Percentiles rank a stretch among this genome's conserved stretches.
These are phyloP conservation scores for Andrena haemorrhoa DNA, from an alignment of 2,888 invertebrate genomes.

Conservation along the genomic window DNA sequence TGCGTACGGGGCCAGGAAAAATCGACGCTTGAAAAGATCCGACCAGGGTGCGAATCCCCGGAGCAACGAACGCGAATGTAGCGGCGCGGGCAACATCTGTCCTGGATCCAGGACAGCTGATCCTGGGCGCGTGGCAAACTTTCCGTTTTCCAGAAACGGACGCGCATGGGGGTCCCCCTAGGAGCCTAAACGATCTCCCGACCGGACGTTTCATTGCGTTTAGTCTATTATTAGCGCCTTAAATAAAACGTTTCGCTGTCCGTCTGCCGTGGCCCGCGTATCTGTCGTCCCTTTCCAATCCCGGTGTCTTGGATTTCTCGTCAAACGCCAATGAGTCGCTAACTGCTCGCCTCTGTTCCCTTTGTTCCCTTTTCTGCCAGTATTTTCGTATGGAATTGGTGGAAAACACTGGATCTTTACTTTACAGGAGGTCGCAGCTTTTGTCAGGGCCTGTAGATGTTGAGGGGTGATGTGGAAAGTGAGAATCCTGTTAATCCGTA, in stretches of 20 bases:
- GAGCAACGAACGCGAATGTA: conserved; percentile 62
- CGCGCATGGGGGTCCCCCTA: conserved; percentile 49
- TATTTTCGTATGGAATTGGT: neutral
- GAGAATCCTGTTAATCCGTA: conserved; percentile 56
- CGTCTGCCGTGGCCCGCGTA: conserved; percentile 28
- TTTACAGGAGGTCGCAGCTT: neutral
- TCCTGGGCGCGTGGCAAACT: conserved; percentile 73
- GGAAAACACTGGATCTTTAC: neutral
- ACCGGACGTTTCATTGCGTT: conserved; percentile 62
- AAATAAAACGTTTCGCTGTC: conserved; percentile 61
- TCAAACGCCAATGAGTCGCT: conserved; percentile 12
- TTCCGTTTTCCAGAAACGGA: conserved; percentile 74
- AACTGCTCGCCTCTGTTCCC: neutral
- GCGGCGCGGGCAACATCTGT: conserved; percentile 68
- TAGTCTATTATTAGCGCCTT: conserved; percentile 66
- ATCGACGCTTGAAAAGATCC: conserved; percentile 67
- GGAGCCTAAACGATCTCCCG: conserved; percentile 52
- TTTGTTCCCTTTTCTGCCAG: neutral
- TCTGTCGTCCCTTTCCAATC: neutral
- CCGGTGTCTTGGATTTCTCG: neutral
- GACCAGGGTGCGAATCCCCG: conserved; percentile 55
- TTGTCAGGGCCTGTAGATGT: neutral
- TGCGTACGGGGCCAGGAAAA: conserved; percentile 76
- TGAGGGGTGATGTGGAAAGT: conserved; percentile 8
- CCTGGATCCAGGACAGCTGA: conserved; percentile 75